These are phyloP conservation scores for Cebus imitator DNA, from an alignment of 2,113 vertebrate species.

Conservation along the genomic window DNA sequence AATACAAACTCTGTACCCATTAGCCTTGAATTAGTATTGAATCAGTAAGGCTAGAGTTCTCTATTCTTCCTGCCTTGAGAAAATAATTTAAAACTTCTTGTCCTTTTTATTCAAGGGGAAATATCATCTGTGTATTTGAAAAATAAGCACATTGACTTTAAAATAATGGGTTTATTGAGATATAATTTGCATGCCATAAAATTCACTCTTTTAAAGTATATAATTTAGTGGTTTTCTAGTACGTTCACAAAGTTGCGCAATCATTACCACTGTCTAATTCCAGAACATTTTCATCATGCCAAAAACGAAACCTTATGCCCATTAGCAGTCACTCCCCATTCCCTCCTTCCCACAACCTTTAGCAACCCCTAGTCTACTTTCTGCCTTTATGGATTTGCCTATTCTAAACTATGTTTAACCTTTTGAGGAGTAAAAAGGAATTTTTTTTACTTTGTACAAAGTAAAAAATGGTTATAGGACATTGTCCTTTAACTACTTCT, in stretches of 20 bases:
- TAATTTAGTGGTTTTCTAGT: slow-evolving; percentile 26
- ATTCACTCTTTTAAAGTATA: background rate
- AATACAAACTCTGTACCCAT: background rate
- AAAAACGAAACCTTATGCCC: background rate
- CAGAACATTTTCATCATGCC: background rate
- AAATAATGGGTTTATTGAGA: background rate
- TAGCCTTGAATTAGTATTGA: background rate
- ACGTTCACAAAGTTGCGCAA: background rate
- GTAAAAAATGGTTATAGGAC: no score
- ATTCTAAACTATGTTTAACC: background rate
- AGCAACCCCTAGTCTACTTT: background rate
- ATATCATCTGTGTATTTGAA: background rate
- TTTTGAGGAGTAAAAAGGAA: background rate
- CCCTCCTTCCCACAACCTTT: background rate
- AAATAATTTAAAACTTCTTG: slow-evolving; percentile 14
- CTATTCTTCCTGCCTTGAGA: background rate
- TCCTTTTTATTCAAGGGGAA: slow-evolving; percentile 7
- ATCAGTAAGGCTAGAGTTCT: background rate
- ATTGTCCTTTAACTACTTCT: background rate
- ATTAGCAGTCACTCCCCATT: background rate
- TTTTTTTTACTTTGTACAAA: background rate
- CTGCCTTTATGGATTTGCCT: background rate
- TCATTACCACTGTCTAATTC: background rate
- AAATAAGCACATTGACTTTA: background rate
- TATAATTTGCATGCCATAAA: background rate